Evolutionary conservation across 2,888 invertebrate genomes (phyloP).

Genomic region (Listrodromus nycthemerus): DNA sequence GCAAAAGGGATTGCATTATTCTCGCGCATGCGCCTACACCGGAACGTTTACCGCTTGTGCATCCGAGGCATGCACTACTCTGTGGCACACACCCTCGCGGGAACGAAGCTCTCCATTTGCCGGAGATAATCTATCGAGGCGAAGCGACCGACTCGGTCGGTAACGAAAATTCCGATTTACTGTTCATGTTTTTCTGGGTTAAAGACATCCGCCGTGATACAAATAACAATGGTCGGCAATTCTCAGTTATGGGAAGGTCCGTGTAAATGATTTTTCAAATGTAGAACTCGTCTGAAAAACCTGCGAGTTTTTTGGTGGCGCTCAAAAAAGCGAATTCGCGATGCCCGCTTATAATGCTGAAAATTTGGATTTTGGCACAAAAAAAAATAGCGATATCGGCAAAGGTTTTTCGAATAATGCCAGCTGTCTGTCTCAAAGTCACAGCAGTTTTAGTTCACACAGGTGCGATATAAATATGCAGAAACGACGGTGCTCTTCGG

Average conservation of each 20-base stretch:
- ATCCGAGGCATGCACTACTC: not conserved
- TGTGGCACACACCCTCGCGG: constrained; percentile 51
- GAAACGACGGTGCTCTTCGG: not conserved
- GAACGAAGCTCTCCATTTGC: constrained; percentile 21
- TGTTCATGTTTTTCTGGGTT: too few species aligned
- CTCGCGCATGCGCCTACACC: constrained; percentile 55
- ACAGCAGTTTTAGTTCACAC: not conserved
- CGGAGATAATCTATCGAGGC: not conserved
- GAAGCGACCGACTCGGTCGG: not conserved
- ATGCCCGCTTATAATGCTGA: not conserved
- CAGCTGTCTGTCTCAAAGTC: too few species aligned
- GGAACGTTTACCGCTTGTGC: not conserved
- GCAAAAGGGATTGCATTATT: constrained; percentile 70
- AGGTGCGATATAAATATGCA: not conserved
- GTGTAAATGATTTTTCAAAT: too few species aligned
- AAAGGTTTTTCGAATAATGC: not conserved
- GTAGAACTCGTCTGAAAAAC: too few species aligned
- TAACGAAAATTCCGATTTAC: not conserved
- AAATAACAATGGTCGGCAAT: too few species aligned
- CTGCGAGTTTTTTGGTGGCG: too few species aligned
- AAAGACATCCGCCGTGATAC: too few species aligned
- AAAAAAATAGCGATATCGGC: not conserved
- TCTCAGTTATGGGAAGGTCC: too few species aligned
- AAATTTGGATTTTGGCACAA: not conserved
- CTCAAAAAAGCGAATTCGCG: too few species aligned